Percentiles rank a stretch among this genome's conserved stretches.
These are phyloP conservation scores for Ctenopoma multispine DNA, from an alignment of 2,797 vertebrate genomes.

Conservation along the genomic window DNA sequence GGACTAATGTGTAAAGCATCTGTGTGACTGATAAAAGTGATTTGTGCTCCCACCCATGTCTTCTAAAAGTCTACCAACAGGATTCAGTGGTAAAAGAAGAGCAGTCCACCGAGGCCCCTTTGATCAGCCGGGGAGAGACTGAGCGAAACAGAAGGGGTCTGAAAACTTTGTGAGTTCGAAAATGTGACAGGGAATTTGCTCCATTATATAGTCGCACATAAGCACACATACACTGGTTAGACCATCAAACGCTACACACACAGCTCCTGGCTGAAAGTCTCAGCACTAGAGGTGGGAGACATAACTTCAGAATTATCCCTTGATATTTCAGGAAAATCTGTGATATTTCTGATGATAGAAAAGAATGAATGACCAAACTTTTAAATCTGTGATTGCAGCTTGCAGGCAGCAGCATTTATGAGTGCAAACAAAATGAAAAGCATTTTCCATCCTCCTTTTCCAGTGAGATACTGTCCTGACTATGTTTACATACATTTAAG, in stretches of 20 bases:
- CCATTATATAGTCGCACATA: background rate
- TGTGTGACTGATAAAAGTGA: conserved; percentile 69
- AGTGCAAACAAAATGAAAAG: too few relatives aligned
- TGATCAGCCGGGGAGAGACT: conserved; percentile 57
- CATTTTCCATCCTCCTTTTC: too few relatives aligned
- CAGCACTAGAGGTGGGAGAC: background rate
- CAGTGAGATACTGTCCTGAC: too few relatives aligned
- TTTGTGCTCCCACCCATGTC: conserved; percentile 55
- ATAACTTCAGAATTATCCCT: too few relatives aligned
- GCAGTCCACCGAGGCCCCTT: conserved; percentile 36
- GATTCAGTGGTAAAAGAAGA: conserved; percentile 32
- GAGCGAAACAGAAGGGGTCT: conserved; percentile 8
- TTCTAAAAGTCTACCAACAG: conserved; percentile 63
- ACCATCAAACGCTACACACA: background rate
- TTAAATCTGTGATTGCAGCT: too few relatives aligned
- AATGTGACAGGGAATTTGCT: conserved; percentile 27
- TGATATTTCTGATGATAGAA: too few relatives aligned
- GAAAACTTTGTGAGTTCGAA: conserved; percentile 32
- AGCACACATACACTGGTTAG: background rate
- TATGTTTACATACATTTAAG: too few relatives aligned
- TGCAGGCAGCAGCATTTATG: too few relatives aligned
- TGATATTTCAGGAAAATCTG: too few relatives aligned
- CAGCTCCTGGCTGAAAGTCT: background rate
- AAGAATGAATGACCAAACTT: too few relatives aligned
- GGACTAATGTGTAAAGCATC: conserved; percentile 67